Percentiles rank a stretch among this genome's conserved stretches.
Evolutionary conservation across 2,797 vertebrate species (phyloP).

Genomic region (Mormyrops boulengeri): DNA sequence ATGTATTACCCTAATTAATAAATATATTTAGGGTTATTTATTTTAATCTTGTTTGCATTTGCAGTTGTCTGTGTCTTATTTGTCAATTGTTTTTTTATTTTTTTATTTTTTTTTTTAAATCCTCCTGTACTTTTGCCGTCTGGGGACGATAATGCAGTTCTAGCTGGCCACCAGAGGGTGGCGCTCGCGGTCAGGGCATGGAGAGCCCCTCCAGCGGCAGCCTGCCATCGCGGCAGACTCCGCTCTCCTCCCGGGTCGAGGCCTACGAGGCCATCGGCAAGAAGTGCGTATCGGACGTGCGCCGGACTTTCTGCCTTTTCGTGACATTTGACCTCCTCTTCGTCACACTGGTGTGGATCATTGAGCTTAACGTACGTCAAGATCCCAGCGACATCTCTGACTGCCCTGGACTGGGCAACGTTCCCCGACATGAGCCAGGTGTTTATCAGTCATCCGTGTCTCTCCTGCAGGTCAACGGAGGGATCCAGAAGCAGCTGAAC

Average conservation of each 20-base stretch:
- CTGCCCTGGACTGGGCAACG: background rate
- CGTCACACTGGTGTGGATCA: conserved; percentile 93
- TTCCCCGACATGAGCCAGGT: background rate
- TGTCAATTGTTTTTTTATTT: background rate
- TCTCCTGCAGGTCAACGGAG: conserved; percentile 73
- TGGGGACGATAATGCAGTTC: conserved; percentile 14
- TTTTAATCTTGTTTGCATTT: background rate
- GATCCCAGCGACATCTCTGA: background rate
- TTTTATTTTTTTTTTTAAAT: background rate
- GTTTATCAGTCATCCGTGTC: background rate
- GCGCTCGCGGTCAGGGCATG: conserved; percentile 43
- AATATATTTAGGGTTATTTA: background rate
- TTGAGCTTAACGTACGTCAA: conserved; percentile 89
- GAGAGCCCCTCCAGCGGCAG: conserved; percentile 71
- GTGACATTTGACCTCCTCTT: conserved; percentile 87
- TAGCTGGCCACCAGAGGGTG: conserved; percentile 6
- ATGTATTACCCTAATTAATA: background rate
- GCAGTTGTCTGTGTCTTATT: background rate
- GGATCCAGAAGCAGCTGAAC: conserved; percentile 72
- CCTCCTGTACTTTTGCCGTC: background rate
- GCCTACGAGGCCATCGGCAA: conserved; percentile 76
- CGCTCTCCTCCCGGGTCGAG: conserved; percentile 69
- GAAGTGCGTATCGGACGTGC: conserved; percentile 91
- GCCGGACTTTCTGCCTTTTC: conserved; percentile 97
- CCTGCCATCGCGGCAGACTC: conserved; percentile 64